Evolutionary conservation across 1,140 invertebrate genomes (phyloP).

Genomic region (Calephelis virginiensis): DNA sequence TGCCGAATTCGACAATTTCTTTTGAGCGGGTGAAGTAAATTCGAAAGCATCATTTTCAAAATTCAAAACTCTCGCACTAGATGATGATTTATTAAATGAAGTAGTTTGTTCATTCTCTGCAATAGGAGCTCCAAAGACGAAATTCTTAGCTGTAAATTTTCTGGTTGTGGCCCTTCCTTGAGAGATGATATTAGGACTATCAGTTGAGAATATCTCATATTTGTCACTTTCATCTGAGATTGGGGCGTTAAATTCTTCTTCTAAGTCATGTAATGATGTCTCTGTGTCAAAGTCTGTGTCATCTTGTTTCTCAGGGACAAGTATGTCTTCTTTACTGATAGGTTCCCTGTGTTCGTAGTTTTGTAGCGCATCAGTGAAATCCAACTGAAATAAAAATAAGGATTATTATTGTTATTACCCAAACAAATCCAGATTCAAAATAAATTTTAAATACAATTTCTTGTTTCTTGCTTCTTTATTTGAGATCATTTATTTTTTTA

Average conservation of each 20-base stretch:
- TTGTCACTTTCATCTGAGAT: conserved; percentile 67
- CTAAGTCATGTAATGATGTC: conserved; percentile 58
- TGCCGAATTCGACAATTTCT: conserved; percentile 39
- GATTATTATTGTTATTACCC: conserved; percentile 8
- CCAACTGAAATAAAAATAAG: conserved; percentile 50
- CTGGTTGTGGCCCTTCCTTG: conserved; percentile 49
- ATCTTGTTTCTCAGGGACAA: conserved; percentile 51
- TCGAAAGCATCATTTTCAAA: conserved; percentile 62
- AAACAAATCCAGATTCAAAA: background rate
- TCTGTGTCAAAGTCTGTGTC: conserved; percentile 47
- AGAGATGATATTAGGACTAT: conserved; percentile 70
- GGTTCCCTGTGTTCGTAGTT: conserved; percentile 15
- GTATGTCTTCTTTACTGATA: conserved; percentile 35
- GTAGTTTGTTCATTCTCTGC: conserved; percentile 61
- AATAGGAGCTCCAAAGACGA: conserved; percentile 69
- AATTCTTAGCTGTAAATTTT: conserved; percentile 57
- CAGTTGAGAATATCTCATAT: conserved; percentile 75
- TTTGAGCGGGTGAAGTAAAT: conserved; percentile 55
- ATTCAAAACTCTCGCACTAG: conserved; percentile 51
- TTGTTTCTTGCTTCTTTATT: background rate
- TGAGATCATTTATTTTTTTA: too few species aligned
- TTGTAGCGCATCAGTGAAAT: conserved; percentile 55
- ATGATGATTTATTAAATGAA: conserved; percentile 58
- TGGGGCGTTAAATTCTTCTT: conserved; percentile 63
- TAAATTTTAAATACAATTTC: background rate